These are phyloP conservation scores for Casuarius casuarius DNA, from an alignment of 2,113 vertebrate species.

Conservation along the genomic window DNA sequence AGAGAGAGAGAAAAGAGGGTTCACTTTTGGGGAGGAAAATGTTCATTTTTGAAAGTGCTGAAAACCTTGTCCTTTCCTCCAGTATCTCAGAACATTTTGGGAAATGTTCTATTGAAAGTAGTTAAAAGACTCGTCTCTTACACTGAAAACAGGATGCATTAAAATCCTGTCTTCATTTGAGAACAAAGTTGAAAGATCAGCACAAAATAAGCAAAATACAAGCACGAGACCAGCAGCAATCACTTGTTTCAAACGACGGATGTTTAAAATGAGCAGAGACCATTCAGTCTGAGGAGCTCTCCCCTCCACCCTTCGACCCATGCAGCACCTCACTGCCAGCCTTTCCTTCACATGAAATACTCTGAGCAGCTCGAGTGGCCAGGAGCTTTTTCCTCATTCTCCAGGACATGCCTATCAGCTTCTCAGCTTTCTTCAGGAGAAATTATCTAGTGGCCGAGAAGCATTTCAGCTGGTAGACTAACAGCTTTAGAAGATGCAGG, in stretches of 20 bases:
- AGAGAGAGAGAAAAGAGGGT: no score
- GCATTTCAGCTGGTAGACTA: background rate
- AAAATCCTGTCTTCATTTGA: background rate
- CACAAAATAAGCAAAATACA: background rate
- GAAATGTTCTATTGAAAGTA: background rate
- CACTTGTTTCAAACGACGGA: background rate
- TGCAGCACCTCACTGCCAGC: background rate
- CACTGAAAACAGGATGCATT: rapidly evolving
- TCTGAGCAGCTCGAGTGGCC: background rate
- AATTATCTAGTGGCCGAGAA: background rate
- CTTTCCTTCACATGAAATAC: background rate
- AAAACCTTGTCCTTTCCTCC: background rate
- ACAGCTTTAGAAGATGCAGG: background rate
- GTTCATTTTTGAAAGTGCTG: background rate
- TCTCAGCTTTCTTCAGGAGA: background rate
- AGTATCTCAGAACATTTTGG: background rate
- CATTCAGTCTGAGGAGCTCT: rapidly evolving
- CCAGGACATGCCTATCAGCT: background rate
- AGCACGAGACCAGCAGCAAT: background rate
- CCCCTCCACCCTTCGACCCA: background rate
- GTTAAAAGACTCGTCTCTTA: background rate
- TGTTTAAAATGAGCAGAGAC: background rate
- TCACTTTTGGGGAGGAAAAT: no score
- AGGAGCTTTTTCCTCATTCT: background rate
- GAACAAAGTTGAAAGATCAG: background rate